phyloP scores from a whole-genome alignment of 2,797 vertebrate species.

The Pipistrellus pygmaeus region DNA sequence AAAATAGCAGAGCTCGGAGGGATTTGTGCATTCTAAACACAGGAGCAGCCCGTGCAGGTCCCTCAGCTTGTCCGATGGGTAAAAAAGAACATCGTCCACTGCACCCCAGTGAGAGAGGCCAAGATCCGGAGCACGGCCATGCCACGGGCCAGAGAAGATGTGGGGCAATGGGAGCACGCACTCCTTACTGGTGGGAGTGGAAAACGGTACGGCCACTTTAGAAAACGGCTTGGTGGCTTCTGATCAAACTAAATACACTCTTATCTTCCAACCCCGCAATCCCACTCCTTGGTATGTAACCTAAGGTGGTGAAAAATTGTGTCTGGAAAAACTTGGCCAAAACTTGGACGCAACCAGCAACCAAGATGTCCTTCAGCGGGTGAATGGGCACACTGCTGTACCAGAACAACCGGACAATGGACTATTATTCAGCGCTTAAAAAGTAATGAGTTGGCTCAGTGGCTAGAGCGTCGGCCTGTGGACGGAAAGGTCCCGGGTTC shows the following conservation, averaged over 20 bases:
- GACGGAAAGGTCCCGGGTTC: too few relatives aligned
- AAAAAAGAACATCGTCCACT: neutral
- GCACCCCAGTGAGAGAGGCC: neutral
- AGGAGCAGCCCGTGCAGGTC: neutral
- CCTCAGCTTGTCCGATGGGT: neutral
- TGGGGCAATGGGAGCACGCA: neutral
- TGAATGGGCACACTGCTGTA: neutral
- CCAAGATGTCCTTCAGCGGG: neutral
- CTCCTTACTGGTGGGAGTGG: too few relatives aligned
- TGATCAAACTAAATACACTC: neutral
- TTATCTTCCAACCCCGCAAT: neutral
- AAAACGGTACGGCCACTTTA: neutral
- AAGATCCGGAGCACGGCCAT: neutral
- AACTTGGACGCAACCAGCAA: conserved; percentile 21
- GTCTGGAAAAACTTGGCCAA: neutral
- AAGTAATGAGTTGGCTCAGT: neutral
- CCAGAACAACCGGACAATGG: neutral
- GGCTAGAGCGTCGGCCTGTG: too few relatives aligned
- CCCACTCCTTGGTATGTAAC: neutral
- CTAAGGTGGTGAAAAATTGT: neutral
- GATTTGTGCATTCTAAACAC: neutral
- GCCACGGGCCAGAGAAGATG: neutral
- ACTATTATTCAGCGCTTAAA: neutral
- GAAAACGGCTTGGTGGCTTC: neutral
- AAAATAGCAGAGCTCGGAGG: neutral